phyloP scores from a whole-genome alignment of 2,888 invertebrate species.

The Arctia plantaginis region DNA sequence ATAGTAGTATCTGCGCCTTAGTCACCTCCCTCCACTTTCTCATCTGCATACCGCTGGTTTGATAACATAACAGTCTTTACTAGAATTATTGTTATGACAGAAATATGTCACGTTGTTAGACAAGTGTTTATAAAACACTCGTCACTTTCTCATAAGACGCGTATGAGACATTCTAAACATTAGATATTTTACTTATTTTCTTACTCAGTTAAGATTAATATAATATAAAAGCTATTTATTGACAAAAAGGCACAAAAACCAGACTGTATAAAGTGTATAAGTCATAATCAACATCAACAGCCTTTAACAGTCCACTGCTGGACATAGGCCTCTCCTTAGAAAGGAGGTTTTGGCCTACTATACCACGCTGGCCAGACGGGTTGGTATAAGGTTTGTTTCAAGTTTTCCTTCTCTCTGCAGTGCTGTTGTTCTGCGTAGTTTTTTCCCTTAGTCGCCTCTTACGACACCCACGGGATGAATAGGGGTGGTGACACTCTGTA shows the following conservation, averaged over 20 bases:
- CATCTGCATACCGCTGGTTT: background rate
- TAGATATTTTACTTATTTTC: background rate
- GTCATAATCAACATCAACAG: too few species aligned
- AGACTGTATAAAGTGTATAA: background rate
- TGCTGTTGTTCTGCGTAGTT: too few species aligned
- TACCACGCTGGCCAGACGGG: too few species aligned
- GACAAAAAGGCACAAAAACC: background rate
- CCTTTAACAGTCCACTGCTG: too few species aligned
- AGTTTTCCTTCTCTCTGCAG: too few species aligned
- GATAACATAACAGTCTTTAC: background rate
- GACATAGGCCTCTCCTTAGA: too few species aligned
- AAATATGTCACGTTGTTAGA: background rate
- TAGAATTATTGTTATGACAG: background rate
- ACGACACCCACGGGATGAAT: too few species aligned
- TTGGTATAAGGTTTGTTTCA: too few species aligned
- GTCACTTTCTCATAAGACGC: background rate
- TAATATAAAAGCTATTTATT: background rate
- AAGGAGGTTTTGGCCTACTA: too few species aligned
- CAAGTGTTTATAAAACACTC: slow-evolving; percentile 3
- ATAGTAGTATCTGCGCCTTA: too few species aligned
- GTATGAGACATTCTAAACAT: background rate
- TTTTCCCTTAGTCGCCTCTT: too few species aligned
- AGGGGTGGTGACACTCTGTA: too few species aligned
- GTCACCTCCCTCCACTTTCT: background rate
- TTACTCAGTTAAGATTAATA: background rate